phyloP scores from a whole-genome alignment of 2,888 invertebrate species.

The Epinotia bilunana region DNA sequence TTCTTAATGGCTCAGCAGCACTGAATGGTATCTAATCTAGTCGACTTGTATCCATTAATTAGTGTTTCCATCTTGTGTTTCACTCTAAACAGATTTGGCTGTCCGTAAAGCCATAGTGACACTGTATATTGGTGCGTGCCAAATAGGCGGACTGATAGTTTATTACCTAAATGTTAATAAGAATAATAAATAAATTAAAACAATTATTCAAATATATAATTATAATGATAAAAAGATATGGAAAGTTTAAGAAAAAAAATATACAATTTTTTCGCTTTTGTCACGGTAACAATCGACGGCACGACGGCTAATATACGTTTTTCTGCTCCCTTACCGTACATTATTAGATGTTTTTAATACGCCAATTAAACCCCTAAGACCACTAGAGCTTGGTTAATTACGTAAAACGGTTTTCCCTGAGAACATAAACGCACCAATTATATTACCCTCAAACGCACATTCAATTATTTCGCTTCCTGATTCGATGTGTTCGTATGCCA shows the following conservation, averaged over 20 bases:
- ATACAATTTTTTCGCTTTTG: too few relatives aligned
- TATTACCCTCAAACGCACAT: neutral
- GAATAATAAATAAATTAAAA: neutral
- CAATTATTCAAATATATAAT: too few relatives aligned
- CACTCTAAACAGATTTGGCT: too few relatives aligned
- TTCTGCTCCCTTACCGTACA: neutral
- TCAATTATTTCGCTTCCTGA: conserved; percentile 1
- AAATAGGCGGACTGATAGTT: neutral
- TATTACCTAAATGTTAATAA: neutral
- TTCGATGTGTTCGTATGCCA: neutral
- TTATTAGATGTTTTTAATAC: neutral
- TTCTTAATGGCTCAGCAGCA: too few relatives aligned
- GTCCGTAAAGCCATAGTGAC: neutral
- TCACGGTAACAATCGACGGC: neutral
- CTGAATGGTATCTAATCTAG: too few relatives aligned
- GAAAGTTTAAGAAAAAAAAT: too few relatives aligned
- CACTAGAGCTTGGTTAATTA: conserved; percentile 25
- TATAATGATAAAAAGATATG: too few relatives aligned
- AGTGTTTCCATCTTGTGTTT: too few relatives aligned
- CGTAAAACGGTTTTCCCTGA: conserved; percentile 28
- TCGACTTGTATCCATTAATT: too few relatives aligned
- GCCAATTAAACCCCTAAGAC: conserved; percentile 26
- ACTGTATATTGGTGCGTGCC: neutral
- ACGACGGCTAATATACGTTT: neutral
- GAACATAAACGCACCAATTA: conserved; percentile 13